These are phyloP conservation scores for Leucophenga maculata DNA, from an alignment of 2,888 invertebrate genomes.

Conservation along the genomic window DNA sequence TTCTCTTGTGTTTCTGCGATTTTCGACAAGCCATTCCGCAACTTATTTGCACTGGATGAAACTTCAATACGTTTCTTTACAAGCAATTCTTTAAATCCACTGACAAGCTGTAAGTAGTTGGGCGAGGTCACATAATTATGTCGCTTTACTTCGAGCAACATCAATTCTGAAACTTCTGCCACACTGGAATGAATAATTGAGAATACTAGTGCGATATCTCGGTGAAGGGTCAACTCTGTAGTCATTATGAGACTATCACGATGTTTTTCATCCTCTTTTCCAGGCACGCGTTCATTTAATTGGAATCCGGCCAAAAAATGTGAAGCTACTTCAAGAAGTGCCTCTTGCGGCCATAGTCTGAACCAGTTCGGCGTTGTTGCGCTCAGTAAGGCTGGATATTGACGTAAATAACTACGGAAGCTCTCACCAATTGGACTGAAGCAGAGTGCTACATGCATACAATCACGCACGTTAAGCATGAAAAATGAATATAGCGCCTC, in stretches of 20 bases:
- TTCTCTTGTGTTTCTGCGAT: slow-evolving; percentile 88
- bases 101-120: slow-evolving; percentile 88
- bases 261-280: slow-evolving; percentile 70
- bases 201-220: slow-evolving; percentile 82
- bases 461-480: slow-evolving; percentile 82
- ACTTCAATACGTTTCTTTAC: slow-evolving; percentile 81
- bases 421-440: slow-evolving; percentile 92
- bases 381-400: slow-evolving; percentile 90
- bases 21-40: slow-evolving; percentile 87
- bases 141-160: slow-evolving; percentile 84
- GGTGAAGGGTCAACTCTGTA: slow-evolving; percentile 77
- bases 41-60: slow-evolving; percentile 82
- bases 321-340: slow-evolving; percentile 89
- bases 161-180: slow-evolving; percentile 79
- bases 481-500: slow-evolving; percentile 84
- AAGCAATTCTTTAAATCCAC: slow-evolving; percentile 86
- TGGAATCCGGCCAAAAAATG: slow-evolving; percentile 84
- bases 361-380: slow-evolving; percentile 94
- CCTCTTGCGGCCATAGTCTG: slow-evolving; percentile 89
- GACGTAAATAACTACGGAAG: slow-evolving; percentile 85
- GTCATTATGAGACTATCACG: slow-evolving; percentile 59
- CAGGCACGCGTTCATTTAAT: slow-evolving; percentile 81
- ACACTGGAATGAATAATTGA: slow-evolving; percentile 88
- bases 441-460: slow-evolving; percentile 86
- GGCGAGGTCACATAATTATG: slow-evolving; percentile 92